Evolutionary conservation across 1,140 invertebrate species (phyloP), one percentile per base, ranked within the genome.

Genomic region (Amyelois transitella): DNA sequence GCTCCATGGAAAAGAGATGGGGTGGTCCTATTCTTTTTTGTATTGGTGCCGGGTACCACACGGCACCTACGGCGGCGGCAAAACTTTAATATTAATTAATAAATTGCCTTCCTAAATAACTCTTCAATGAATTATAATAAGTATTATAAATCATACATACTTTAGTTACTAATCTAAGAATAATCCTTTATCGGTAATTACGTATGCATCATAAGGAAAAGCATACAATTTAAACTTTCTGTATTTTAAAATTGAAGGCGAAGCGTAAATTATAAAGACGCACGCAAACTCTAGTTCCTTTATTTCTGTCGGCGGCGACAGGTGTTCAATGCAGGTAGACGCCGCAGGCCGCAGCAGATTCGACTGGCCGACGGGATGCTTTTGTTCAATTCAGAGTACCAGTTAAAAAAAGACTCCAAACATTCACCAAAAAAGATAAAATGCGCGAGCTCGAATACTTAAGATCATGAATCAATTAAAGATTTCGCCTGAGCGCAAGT

Each of bases 311-410:
- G 45, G 20, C 44, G 51, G 60, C 74, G 80, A 79, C 82, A 86
- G 82, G 81, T 86, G 82, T 76, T 79, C 62, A 72, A 54, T 64
- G 71, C 80, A 86, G 82, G 82, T 86, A 86, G 65, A 61, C 55
- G 51, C 60, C 58, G 53, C 32, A 38, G 32, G 32, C 10, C 53
- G 50, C 52, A 58, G 47, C 51, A 43, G 43, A 19, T 51, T n/a
- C 49, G 48, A 18, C 60, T 50, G 66, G 17, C 62, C 58, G 65
- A 54, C 32, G 68, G 53, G 56, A 62, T 53, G 43, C 57, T 65
- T 60, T 63, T 60, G 60, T 62, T 60, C 38, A 53, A 61, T 63
- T 58, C 32, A 10, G 25, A 28, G 25, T 12, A 5, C 25, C 25
- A 28, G 25, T 12, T 38, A 38, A 38, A 38, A 32, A 32, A 38